Evolutionary conservation across 2,113 vertebrate genomes (phyloP).

Genomic region (Taurulus bubalis): DNA sequence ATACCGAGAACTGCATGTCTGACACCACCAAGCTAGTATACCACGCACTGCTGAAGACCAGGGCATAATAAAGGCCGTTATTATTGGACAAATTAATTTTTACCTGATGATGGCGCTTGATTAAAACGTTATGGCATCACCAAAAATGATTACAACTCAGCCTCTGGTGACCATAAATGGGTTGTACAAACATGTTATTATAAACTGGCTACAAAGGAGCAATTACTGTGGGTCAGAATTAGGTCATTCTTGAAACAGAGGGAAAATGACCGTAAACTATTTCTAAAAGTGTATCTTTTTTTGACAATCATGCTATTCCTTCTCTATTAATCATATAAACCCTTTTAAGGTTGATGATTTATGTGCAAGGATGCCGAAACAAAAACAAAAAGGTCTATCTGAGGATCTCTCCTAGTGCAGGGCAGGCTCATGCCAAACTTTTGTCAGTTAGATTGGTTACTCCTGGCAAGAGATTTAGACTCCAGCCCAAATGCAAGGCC

Average conservation of each 20-base stretch:
- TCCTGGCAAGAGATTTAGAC: conserved; percentile 54
- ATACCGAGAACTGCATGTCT: conserved; percentile 32
- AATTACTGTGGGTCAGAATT: background rate
- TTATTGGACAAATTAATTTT: background rate
- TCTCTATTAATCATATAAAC: conserved; percentile 14
- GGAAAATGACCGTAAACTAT: background rate
- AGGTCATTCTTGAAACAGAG: background rate
- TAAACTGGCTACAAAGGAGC: background rate
- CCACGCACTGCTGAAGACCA: background rate
- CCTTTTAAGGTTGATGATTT: conserved; percentile 29
- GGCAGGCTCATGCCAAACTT: conserved; percentile 51
- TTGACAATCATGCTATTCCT: conserved; percentile 1
- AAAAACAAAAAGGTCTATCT: conserved; percentile 27
- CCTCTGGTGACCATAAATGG: background rate
- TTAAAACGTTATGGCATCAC: background rate
- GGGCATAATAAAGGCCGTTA: conserved; percentile 34
- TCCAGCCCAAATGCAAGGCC: conserved; percentile 51
- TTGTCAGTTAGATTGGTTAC: conserved; percentile 66
- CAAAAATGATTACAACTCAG: background rate
- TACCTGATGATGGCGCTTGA: background rate
- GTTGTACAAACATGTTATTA: background rate
- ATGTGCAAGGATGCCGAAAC: conserved; percentile 25
- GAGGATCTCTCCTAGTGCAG: conserved; percentile 30
- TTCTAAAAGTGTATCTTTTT: background rate
- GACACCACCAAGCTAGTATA: conserved; percentile 8